Evolutionary conservation across 2,113 vertebrate species (phyloP), one percentile per base, ranked within the genome.

Genomic region (Rhynchopsitta pachyrhyncha): DNA sequence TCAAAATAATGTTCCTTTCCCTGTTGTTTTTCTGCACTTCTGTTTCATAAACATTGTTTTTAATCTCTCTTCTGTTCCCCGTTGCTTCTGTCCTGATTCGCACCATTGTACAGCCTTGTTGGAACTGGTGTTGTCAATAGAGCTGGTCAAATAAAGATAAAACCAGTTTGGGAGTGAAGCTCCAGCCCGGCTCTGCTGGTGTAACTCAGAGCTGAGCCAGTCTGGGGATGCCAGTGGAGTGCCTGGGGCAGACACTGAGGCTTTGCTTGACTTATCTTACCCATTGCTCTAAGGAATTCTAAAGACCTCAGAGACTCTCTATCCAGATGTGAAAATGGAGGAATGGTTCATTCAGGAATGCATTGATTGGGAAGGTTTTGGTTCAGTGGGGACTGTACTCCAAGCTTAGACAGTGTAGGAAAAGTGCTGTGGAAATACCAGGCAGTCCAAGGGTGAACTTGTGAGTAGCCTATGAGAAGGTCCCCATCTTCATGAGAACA

Each of bases 131-230:
- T 44, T 79, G 77, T n/a, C 77, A 64, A 2, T 39, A 87, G 41
- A 42, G 80, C 92, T 94, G 88, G 69, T 85, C 88, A 86, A 67
- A 85, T 55, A 93, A 42, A 90, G 84, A 94, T 78, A 74, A 91
- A 69, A 78, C 59, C 52, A 49, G 13, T 18, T 41, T 74, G 53
- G 50, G 82, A 82, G 64, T 9, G 60, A 90, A 85, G 53, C 31
- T 35, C 37, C 17, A 76, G 75, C 64, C 49, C 62, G 66, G 11
- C 64, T 83, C 83, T 60, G 78, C 50, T 39, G 69, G 17, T 75
- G 80, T 62, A n/a, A 63, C 42, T 24, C 49, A 24, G 50, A 59
- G 27, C 52, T 3, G 12, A 47, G 75, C 57, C 39, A 49, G 50
- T 4, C 75, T 28, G 31, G 8, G 81, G 63, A 4, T 27, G 29